Evolutionary conservation across 92 coral and sea anemone species (phyloP).

Genomic region (Metridium senile): DNA sequence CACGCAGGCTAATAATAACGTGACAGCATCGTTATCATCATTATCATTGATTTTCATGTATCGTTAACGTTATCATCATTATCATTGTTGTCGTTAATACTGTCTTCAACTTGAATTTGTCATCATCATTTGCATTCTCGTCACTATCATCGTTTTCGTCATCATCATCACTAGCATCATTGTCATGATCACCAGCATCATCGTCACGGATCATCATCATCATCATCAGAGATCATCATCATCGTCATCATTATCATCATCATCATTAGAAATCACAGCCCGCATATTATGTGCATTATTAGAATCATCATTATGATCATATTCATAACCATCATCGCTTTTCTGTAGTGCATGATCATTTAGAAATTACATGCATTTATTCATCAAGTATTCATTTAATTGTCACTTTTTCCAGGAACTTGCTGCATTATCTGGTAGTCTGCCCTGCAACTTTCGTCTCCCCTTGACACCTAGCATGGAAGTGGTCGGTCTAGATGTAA

Average conservation of each 20-base stretch:
- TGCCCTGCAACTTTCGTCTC: conserved; percentile 73
- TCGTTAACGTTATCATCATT: neutral
- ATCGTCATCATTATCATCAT: neutral
- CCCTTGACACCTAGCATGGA: conserved; percentile 94
- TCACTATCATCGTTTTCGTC: neutral
- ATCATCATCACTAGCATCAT: neutral
- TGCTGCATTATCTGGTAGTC: conserved; percentile 71
- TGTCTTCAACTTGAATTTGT: neutral
- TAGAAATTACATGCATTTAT: too few relatives aligned
- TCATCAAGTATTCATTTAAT: too few relatives aligned
- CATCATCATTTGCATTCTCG: neutral
- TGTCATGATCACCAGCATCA: neutral
- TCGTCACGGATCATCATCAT: neutral
- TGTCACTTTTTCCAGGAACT: conserved; percentile 52
- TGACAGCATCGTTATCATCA: neutral
- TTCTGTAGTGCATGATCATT: too few relatives aligned
- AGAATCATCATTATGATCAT: neutral
- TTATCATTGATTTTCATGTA: neutral
- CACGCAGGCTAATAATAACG: neutral
- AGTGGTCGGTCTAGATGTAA: conserved; percentile 68
- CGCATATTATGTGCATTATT: too few relatives aligned
- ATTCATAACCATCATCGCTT: neutral
- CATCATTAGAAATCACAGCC: neutral
- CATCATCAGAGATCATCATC: neutral
- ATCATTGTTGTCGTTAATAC: neutral